Conservation (phyloP, 2,113 vertebrate species). For the Rhynchomys soricoides region DNA sequence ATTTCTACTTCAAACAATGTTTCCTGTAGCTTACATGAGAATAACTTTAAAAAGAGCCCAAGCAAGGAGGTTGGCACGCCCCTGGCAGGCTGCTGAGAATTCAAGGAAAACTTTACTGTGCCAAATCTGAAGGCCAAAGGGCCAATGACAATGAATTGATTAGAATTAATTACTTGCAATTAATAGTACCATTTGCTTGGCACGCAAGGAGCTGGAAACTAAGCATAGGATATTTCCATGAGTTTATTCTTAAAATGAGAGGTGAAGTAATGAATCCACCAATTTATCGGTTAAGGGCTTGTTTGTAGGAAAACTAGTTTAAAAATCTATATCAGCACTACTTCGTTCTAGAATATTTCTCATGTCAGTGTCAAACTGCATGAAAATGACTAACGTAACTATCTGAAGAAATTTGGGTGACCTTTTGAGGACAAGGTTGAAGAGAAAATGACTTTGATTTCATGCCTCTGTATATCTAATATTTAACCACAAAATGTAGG, state of each 20-base stretch:
- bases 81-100: not conserved
- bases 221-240: not conserved
- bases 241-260: constrained; percentile 46
- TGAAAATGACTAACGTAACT: constrained; percentile 15
- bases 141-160: not conserved
- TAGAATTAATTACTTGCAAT: not conserved
- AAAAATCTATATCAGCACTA: not conserved
- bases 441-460: not conserved
- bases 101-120: not conserved
- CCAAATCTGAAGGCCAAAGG: not conserved
- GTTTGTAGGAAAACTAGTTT: not conserved
- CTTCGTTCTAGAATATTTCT: constrained; percentile 17
- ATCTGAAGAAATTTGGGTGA: not conserved
- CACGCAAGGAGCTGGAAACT: not conserved
- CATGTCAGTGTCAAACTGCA: not conserved
- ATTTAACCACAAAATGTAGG: not conserved
- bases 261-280: not conserved
- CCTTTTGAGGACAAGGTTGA: constrained; percentile 24
- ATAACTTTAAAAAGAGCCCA: not conserved
- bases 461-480: not conserved
- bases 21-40: not conserved
- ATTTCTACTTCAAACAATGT: constrained; percentile 20
- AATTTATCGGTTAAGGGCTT: not conserved
- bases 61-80: not conserved
- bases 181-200: not conserved